These are phyloP conservation scores for Ceratosolen fusciceps DNA, from an alignment of 1,140 invertebrate species.

Conservation along the genomic window DNA sequence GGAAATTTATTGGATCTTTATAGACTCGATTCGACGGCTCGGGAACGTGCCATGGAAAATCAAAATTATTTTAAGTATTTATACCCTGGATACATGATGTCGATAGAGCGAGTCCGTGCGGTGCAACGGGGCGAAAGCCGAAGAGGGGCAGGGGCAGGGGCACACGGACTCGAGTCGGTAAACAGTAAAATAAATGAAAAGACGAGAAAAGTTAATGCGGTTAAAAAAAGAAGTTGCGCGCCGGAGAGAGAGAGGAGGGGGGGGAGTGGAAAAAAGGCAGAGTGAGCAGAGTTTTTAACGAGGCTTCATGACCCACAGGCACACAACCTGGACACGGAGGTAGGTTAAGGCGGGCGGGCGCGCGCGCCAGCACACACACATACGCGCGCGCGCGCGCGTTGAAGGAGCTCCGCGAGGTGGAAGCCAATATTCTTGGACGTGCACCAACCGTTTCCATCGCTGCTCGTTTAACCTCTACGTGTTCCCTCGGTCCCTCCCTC, in stretches of 20 bases:
- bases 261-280: not conserved
- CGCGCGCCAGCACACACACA: not conserved
- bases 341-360: constrained; percentile 25
- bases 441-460: constrained; percentile 60
- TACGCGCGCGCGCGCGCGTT: constrained; percentile 25
- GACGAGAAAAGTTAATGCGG: not conserved
- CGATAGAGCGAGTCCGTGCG: not conserved
- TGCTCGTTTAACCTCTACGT: constrained; percentile 43
- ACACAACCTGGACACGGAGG: constrained; percentile 2
- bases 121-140: too few relatives aligned
- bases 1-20: not conserved
- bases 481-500: not conserved
- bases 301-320: constrained; percentile 1
- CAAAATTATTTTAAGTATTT: not conserved
- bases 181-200: constrained; percentile 9
- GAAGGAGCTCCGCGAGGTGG: constrained; percentile 42
- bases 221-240: not conserved
- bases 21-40: not conserved
- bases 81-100: not conserved
- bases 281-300: constrained; percentile 12
- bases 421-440: constrained; percentile 62
- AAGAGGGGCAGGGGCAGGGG: too few relatives aligned
- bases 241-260: not conserved
- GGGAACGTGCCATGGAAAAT: not conserved
- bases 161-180: too few relatives aligned